Conservation (phyloP, 2,113 vertebrate species). For the Callopanchax toddi region DNA sequence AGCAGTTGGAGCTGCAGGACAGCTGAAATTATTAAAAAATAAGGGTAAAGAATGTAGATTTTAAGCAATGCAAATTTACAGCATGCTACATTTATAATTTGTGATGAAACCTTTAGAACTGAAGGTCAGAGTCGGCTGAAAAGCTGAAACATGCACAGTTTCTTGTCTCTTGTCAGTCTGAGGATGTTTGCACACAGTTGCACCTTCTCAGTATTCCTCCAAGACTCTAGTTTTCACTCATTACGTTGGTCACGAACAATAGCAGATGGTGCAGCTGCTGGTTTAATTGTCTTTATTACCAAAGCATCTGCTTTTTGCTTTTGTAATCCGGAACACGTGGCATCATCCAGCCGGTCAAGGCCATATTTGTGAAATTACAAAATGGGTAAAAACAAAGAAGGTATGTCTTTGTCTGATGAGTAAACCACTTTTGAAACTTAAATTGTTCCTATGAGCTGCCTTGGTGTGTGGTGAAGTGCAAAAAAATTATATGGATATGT, state of each 20-base stretch:
- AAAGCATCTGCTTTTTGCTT: conserved; percentile 71
- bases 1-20: too few species aligned
- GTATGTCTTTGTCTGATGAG: background rate
- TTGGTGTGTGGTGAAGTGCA: conserved; percentile 11
- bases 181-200: conserved; percentile 7
- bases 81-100: too few species aligned
- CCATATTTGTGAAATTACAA: conserved; percentile 40
- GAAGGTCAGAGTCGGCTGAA: background rate
- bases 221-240: conserved; percentile 43
- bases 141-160: background rate
- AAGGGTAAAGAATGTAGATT: too few species aligned
- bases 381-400: conserved; percentile 31
- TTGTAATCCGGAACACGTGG: conserved; percentile 50
- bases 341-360: conserved; percentile 26
- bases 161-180: background rate
- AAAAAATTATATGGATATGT: conserved; percentile 23
- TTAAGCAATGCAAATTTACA: too few species aligned
- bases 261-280: conserved; percentile 69
- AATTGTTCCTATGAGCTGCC: conserved; percentile 2
- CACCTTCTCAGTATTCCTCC: conserved; percentile 31
- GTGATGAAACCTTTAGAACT: too few species aligned
- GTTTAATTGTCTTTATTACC: conserved; percentile 74
- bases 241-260: conserved; percentile 59
- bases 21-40: too few species aligned
- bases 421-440: background rate